Evolutionary conservation across 2,888 invertebrate species (phyloP), one percentile per base, ranked within the genome.

Genomic region (Parnassius glacialis): DNA sequence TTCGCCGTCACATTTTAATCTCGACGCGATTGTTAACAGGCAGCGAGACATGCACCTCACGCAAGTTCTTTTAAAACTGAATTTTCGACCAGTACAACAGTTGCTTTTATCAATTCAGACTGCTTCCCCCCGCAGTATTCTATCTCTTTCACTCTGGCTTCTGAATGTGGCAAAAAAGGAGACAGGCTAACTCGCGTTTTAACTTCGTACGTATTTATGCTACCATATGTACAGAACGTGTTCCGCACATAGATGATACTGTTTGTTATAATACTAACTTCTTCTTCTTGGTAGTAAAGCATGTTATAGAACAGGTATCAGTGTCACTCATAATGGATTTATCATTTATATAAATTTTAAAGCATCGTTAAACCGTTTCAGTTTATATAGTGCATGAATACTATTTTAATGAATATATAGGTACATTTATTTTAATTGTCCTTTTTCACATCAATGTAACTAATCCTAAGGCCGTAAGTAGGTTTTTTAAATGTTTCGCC

Each of bases 61-160:
- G 78, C 75, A 75, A 68, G 82, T 79, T 83, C 80, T 80, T 78
- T 81, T 80, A 71, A 83, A 84, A 91, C 90, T 91, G 86, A 90
- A 83, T 86, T 87, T 87, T 85, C 78, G 84, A 79, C 74, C 80
- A 79, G 84, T 82, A 80, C 83, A 83, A 84, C 87, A 82, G 88
- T 90, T 85, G 90, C 85, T 91, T 91, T 88, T 91, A 91, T 90
- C 87, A 91, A 85, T 85, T 88, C 87, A 80, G 72, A 70, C 77
- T 76, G 68, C 62, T 76, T 70, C 81, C 82, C 87, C 86, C 85
- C 84, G 65, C 63, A 50, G 52, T 52, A 61, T 25, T 67, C 73
- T 68, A 67, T 90, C 89, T 85, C 89, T 70, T 75, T 90, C 84
- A 61, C 77, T 72, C 87, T 52, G 67, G 58, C 66, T 61, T 69